These are phyloP conservation scores for Phrixothrix hirtus DNA, from an alignment of 2,888 invertebrate species.

Conservation along the genomic window DNA sequence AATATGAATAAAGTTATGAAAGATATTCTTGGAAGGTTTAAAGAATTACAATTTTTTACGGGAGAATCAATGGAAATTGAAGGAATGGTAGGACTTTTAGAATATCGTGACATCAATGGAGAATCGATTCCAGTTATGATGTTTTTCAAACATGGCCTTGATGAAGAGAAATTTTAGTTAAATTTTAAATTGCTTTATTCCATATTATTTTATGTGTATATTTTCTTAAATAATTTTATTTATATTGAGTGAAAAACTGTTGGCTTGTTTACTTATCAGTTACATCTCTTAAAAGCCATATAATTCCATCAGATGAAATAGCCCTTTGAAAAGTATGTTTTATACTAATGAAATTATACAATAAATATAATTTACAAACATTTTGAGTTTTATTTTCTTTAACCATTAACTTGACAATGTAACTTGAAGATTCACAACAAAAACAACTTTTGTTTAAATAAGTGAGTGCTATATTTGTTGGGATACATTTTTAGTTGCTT, in stretches of 20 bases:
- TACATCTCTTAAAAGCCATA: background rate
- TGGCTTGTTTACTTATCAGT: background rate
- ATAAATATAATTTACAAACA: slow-evolving; percentile 4
- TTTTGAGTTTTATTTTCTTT: too few species aligned
- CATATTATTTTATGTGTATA: slow-evolving; percentile 28
- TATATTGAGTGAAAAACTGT: slow-evolving; percentile 11
- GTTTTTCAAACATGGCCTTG: slow-evolving; percentile 95
- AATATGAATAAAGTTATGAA: slow-evolving; percentile 95
- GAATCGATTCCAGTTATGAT: slow-evolving; percentile 84
- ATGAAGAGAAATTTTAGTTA: slow-evolving; percentile 90
- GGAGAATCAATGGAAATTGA: slow-evolving; percentile 94
- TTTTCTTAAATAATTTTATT: slow-evolving; percentile 25
- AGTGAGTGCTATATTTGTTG: too few species aligned
- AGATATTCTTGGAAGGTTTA: slow-evolving; percentile 86
- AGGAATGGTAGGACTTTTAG: slow-evolving; percentile 91
- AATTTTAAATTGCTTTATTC: slow-evolving; percentile 30
- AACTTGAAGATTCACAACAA: too few species aligned
- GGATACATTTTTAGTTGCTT: too few species aligned
- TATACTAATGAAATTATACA: slow-evolving; percentile 24
- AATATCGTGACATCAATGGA: slow-evolving; percentile 88
- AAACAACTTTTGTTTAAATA: too few species aligned
- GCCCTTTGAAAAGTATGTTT: slow-evolving; percentile 24
- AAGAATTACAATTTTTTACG: slow-evolving; percentile 89
- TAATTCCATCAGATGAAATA: background rate
- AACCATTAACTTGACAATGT: too few species aligned